Evolutionary conservation across 2,797 vertebrate species (phyloP).

Genomic region (Mus caroli): DNA sequence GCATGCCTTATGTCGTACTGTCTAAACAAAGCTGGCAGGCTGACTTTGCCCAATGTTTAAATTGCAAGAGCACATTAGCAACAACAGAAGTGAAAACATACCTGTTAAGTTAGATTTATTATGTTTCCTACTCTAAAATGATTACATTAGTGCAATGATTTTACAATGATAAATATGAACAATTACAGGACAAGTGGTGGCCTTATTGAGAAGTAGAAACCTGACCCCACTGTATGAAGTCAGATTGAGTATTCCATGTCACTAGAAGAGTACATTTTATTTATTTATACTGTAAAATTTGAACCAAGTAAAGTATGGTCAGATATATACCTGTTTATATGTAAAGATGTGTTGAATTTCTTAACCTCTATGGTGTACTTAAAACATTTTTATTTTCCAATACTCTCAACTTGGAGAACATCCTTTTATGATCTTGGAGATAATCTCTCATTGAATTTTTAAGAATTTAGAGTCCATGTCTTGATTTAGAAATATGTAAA

Average conservation of each 20-base stretch:
- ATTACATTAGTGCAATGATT: not conserved
- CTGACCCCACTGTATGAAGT: conserved; percentile 14
- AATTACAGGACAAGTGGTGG: not conserved
- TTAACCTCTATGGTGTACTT: not conserved
- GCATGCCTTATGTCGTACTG: conserved; percentile 88
- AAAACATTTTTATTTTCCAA: conserved; percentile 37
- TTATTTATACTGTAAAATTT: conserved; percentile 49
- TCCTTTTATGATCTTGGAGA: conserved; percentile 32
- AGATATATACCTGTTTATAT: not conserved
- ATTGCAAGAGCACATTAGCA: conserved; percentile 19
- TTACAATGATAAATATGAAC: not conserved
- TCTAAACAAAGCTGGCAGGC: conserved; percentile 75
- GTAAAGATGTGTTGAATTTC: conserved; percentile 13
- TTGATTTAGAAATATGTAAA: conserved; percentile 67
- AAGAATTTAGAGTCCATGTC: conserved; percentile 9
- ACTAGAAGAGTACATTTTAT: conserved; percentile 56
- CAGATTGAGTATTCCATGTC: conserved; percentile 66
- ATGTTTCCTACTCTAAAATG: conserved; percentile 29
- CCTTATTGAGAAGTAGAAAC: conserved; percentile 28
- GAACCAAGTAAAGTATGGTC: conserved; percentile 38
- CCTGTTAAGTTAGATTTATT: conserved; percentile 41
- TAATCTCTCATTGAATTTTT: not conserved
- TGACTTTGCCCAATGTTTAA: conserved; percentile 60
- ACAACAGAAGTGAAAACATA: conserved; percentile 38
- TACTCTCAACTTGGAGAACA: conserved; percentile 47